A percentile compares a stretch with the other conserved stretches of the same genome.
Evolutionary conservation across 2,113 vertebrate species (phyloP).

Genomic region (Atrichornis clamosus): DNA sequence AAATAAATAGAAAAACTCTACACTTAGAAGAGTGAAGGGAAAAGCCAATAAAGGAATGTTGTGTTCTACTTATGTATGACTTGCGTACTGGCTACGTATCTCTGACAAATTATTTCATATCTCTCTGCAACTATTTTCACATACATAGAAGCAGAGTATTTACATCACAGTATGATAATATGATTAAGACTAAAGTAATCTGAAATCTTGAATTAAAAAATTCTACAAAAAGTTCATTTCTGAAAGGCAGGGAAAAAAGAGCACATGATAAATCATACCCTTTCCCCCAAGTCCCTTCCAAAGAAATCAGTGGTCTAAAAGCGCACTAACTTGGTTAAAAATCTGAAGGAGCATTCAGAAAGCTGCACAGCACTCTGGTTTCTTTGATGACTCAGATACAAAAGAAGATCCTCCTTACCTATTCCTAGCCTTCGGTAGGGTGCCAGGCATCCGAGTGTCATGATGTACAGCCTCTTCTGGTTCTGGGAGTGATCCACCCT

Average conservation of each 20-base stretch:
- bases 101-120: background rate
- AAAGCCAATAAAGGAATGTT: background rate
- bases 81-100: background rate
- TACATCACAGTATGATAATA: background rate
- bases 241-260: background rate
- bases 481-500: slow-evolving; percentile 98
- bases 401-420: slow-evolving; percentile 75
- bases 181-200: background rate
- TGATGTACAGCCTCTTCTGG: slow-evolving; percentile 99
- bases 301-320: background rate
- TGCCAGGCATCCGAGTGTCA: slow-evolving; percentile 98
- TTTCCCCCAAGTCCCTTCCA: background rate
- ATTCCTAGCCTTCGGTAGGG: slow-evolving; percentile 98
- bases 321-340: background rate
- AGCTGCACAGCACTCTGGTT: background rate
- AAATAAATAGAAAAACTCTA: background rate
- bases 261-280: background rate
- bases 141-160: background rate
- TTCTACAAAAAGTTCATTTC: background rate
- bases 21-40: background rate
- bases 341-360: background rate
- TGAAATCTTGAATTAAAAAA: background rate
- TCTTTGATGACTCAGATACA: background rate
- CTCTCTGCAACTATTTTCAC: background rate
- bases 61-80: background rate